Base-by-base conservation (phyloP, 2,888 invertebrate species). In the Eristalis pertinax region DNA sequence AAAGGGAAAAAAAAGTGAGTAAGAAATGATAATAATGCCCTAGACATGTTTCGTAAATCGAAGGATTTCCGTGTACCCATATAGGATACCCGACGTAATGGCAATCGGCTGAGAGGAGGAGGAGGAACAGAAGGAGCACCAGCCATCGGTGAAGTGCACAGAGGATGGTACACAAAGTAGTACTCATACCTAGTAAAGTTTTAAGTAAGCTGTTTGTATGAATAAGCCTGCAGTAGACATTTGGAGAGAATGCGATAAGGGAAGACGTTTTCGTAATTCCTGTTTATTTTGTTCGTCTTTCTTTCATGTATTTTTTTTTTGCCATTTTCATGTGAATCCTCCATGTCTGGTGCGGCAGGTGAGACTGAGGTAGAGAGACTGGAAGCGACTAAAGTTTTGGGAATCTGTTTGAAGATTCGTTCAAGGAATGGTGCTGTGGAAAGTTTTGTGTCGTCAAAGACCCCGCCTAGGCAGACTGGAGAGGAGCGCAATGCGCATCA, bases 11-110 rank as follows among this genome's bases (percentile, higher is more conserved):
- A 2, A 4, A 26, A 26, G 26, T 26, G 26, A 26, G 26, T 26
- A 26, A 73, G 26, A 29, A 58, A 50, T 43, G 72, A 73, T 68
- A 74, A 85, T 72, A 85, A 81, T 73, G 62, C 32, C 63, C 76
- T 72, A 85, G 84, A 85, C 77, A 77, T 85, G 73, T 82, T 81
- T 74, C 63, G 38, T 82, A 77, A 85, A 81, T 85, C 82, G 85
- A 85, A 77, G 50, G 81, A 81, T 77, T 77, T 85, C 77, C 77
- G 76, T 85, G 56, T 72, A 69, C 67, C 32, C 50, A 50, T 50
- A 50, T 50, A 50, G 50, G 50, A 50, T 62, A 22, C 43, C 69
- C 50, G 19, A 50, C 50, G 50, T 50, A 50, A 50, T 50, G 50
- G 19, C 7, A 19, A 19, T 13, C 13, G 38, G 3, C 2, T 38